Conservation (phyloP, 2,113 vertebrate species). For the Macroglossus sobrinus region DNA sequence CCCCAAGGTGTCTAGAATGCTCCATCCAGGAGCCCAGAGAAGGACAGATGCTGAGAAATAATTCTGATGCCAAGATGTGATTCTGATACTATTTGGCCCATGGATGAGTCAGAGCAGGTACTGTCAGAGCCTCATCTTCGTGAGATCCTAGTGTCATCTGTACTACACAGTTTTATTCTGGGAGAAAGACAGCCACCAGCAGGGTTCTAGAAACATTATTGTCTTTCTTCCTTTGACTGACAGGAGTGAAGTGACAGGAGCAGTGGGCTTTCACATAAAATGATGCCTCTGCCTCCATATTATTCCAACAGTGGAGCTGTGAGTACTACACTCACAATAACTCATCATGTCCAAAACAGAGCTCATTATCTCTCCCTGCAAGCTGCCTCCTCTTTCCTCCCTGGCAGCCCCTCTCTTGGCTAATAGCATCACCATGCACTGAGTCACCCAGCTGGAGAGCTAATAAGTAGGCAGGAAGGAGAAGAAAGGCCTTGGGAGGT, state of each 20-base stretch:
- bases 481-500: not conserved
- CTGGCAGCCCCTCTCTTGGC: not conserved
- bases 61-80: not conserved
- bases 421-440: not conserved
- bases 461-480: slow-evolving; percentile 35
- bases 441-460: slow-evolving; percentile 6
- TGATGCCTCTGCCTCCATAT: slow-evolving; percentile 44
- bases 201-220: slow-evolving; percentile 55
- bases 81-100: not conserved
- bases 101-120: not conserved
- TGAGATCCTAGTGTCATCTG: not conserved
- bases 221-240: slow-evolving; percentile 62
- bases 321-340: not conserved
- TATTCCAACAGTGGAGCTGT: not conserved
- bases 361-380: slow-evolving; percentile 49
- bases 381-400: not conserved
- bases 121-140: slow-evolving; percentile 16
- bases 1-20: not conserved
- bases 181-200: slow-evolving; percentile 60
- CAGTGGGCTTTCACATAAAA: slow-evolving; percentile 46
- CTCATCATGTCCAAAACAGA: slow-evolving; percentile 39
- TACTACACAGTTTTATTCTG: slow-evolving; percentile 20
- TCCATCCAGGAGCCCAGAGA: not conserved
- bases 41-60: not conserved
- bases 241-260: slow-evolving; percentile 65